phyloP scores from a whole-genome alignment of 2,113 vertebrate genomes.

The Grammomys dolichurus region DNA sequence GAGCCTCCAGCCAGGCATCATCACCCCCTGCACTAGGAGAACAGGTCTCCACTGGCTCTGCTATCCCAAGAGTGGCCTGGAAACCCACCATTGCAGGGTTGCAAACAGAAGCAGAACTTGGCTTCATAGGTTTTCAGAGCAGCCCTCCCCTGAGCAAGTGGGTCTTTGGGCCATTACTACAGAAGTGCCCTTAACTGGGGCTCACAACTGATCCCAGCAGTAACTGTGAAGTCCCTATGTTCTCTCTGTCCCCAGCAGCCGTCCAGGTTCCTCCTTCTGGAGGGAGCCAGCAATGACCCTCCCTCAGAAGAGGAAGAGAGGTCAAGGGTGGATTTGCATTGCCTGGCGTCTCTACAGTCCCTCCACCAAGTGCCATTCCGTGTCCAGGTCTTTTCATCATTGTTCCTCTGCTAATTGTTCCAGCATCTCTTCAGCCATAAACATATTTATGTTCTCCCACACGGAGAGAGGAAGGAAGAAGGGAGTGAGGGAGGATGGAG shows the following conservation, averaged over 20 bases:
- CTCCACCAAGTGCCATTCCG: accelerated
- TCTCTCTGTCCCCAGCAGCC: not conserved
- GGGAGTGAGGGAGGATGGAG: too few species aligned
- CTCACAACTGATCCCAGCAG: not conserved
- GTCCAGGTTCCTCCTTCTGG: not conserved
- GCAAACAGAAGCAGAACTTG: not conserved
- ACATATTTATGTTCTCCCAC: not conserved
- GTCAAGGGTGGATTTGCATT: not conserved
- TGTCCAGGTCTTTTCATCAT: not conserved
- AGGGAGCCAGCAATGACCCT: accelerated
- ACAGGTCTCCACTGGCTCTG: not conserved
- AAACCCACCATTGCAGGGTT: not conserved
- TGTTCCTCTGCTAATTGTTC: not conserved
- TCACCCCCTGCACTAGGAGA: not conserved
- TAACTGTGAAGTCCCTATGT: accelerated
- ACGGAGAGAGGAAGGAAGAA: not conserved
- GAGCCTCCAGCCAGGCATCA: not conserved
- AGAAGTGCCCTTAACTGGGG: not conserved
- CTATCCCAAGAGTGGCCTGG: not conserved
- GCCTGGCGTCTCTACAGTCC: too few species aligned
- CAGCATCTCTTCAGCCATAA: not conserved
- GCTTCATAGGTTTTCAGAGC: not conserved
- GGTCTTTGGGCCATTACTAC: not conserved
- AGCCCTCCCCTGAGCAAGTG: not conserved
- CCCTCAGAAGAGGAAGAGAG: not conserved